Percentiles rank a stretch among this genome's conserved stretches.
These are phyloP conservation scores for Myotis yumanensis DNA, from an alignment of 2,113 vertebrate genomes.

Conservation along the genomic window DNA sequence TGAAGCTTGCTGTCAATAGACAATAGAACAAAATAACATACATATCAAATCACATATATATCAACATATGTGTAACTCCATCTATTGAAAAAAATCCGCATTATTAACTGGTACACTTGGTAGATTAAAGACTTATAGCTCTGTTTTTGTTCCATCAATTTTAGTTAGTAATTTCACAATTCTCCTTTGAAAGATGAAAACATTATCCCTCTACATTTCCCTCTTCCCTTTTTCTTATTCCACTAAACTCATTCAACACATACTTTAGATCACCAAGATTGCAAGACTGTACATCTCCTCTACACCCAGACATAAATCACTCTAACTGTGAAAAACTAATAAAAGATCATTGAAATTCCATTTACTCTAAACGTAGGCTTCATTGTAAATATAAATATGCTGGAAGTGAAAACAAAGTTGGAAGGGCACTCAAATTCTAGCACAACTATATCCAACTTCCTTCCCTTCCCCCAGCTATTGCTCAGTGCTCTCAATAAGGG, in stretches of 20 bases:
- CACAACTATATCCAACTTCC: neutral
- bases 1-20: too few species aligned
- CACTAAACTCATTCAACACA: neutral
- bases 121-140: neutral
- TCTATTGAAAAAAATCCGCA: too few species aligned
- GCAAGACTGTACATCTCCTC: neutral
- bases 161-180: neutral
- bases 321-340: neutral
- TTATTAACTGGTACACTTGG: too few species aligned
- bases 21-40: too few species aligned
- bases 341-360: neutral
- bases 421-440: neutral
- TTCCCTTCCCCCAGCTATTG: neutral
- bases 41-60: too few species aligned
- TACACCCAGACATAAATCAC: neutral
- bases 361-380: neutral
- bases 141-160: neutral
- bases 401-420: neutral
- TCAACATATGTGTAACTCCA: too few species aligned
- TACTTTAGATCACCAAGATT: neutral
- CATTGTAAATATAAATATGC: neutral
- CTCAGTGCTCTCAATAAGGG: neutral
- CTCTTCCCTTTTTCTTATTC: neutral
- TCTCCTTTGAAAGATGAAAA: neutral
- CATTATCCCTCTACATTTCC: neutral